Evolutionary conservation across 1,140 invertebrate genomes (phyloP), one percentile per base, ranked within the genome.

Genomic region (Heliconius nattereri): DNA sequence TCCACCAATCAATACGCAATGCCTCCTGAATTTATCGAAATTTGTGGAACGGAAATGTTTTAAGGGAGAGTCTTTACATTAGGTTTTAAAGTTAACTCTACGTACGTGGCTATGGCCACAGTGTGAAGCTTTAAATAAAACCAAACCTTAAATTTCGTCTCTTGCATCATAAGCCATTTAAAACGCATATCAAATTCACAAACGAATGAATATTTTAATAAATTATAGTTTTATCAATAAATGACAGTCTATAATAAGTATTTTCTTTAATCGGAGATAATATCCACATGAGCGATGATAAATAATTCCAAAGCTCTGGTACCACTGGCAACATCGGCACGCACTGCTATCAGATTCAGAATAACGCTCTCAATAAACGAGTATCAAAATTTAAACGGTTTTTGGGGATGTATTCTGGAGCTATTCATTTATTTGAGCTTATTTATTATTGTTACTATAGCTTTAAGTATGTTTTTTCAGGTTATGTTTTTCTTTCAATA

Each of bases 341-440:
- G 54, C 71, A 78, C 29, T 70, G 71, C 60, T 78, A 78, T 78
- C 57, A 11, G 54, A 57, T 57, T n/a, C 54, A 81, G 75, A 81
- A 79, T 79, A 79, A 75, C 26, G 54, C 60, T 73, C 45, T 70
- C 73, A 71, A 80, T 76, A 75, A 77, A 81, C 75, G 75, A 52
- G 40, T 77, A 77, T 76, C 52, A 73, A 81, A 76, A 76, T 81
- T 81, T 81, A 81, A 81, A 81, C 71, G 79, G 54, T 77, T 77
- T 81, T 73, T 75, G 60, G 23, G 75, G 23, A 19, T n/a, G 8
- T 77, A 81, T 81, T 81, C 37, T 73, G 0, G 19, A 35, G 73
- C 3, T 20, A 0, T 45, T 32, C 57, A 57, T 49, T 73, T 66
- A 29, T n/a, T 32, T 40, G 29, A 32, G n/a, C 26, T 37, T 70